A percentile compares a stretch with the other conserved stretches of the same genome.
Conservation (phyloP, 2,888 invertebrate genomes). For the Drosophila hawaiiensis region DNA sequence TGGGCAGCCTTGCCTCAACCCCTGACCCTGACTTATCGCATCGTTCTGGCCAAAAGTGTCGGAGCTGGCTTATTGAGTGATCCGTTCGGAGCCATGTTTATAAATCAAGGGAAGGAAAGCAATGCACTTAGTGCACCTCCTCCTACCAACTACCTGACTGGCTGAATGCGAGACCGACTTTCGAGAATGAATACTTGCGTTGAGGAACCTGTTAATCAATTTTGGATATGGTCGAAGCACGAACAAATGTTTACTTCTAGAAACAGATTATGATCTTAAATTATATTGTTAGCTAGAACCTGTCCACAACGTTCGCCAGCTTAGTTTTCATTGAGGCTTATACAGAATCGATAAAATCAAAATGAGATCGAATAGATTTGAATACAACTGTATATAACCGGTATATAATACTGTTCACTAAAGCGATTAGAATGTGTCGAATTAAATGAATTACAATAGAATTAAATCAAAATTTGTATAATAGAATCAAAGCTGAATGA, state of each 20-base stretch:
- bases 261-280: conserved; percentile 17
- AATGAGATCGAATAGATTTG: not conserved
- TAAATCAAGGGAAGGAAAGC: conserved; percentile 52
- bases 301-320: conserved; percentile 4
- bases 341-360: not conserved
- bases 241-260: conserved; percentile 4
- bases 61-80: conserved; percentile 68
- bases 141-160: conserved; percentile 13
- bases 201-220: conserved; percentile 33
- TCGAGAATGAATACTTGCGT: conserved; percentile 5
- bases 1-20: conserved; percentile 19
- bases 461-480: not conserved
- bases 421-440: not conserved
- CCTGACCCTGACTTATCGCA: conserved; percentile 24
- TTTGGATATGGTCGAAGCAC: conserved; percentile 3
- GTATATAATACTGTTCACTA: not conserved
- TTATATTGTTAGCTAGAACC: conserved; percentile 18
- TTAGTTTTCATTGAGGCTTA: not conserved
- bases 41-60: conserved; percentile 25
- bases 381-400: not conserved
- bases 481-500: not conserved
- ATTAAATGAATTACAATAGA: not conserved
- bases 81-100: conserved; percentile 52
- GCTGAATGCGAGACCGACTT: not conserved
- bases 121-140: conserved; percentile 1